Evolutionary conservation across 2,113 vertebrate species (phyloP).

Genomic region (Microtus richardsoni): DNA sequence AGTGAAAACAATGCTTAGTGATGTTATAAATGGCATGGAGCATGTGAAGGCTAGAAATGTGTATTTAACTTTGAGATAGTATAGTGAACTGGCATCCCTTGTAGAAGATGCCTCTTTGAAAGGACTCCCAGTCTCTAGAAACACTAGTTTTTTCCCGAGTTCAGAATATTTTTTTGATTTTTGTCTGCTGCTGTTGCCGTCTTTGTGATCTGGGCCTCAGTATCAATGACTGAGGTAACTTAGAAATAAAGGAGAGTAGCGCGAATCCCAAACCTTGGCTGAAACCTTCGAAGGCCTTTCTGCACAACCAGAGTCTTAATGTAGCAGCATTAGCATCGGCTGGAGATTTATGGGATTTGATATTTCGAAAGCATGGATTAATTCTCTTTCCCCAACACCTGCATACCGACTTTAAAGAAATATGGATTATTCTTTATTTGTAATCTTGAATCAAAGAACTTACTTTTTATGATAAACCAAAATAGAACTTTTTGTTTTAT

Average conservation of each 20-base stretch:
- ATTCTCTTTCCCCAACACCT: background rate
- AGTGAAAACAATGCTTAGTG: background rate
- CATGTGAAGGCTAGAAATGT: slow-evolving; percentile 18
- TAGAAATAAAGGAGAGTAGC: background rate
- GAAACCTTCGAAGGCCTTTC: background rate
- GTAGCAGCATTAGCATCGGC: background rate
- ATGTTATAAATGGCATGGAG: background rate
- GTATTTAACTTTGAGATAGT: background rate
- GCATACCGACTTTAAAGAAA: background rate
- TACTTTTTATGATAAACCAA: slow-evolving; percentile 10
- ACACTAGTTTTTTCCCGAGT: background rate
- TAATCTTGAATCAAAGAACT: slow-evolving; percentile 2
- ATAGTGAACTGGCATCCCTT: background rate
- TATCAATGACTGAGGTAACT: background rate
- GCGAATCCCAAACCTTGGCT: background rate
- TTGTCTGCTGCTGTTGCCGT: background rate
- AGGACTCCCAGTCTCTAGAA: slow-evolving; percentile 33
- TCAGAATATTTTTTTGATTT: background rate
- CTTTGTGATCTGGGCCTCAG: background rate
- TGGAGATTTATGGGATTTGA: background rate
- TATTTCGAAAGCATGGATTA: background rate
- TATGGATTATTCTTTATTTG: background rate
- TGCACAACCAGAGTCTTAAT: background rate
- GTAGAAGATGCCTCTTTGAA: slow-evolving; percentile 20
- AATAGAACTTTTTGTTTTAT: background rate